Evolutionary conservation across 2,888 invertebrate species (phyloP), one percentile per base, ranked within the genome.

Genomic region (Drosophila limbata): DNA sequence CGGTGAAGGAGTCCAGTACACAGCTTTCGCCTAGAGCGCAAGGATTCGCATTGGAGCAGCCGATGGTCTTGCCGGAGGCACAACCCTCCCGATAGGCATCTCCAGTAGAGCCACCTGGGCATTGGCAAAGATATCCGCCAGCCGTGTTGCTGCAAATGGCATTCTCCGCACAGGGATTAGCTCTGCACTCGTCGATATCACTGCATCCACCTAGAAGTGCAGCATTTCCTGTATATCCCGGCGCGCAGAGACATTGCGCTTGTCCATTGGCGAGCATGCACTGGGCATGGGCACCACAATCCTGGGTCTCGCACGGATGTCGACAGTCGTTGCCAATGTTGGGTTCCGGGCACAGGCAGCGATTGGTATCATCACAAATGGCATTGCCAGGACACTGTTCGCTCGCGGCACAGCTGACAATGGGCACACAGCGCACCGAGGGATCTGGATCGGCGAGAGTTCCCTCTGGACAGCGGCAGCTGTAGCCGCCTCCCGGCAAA

Each of bases 291-390:
- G 96, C 95, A 51, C 96, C 96, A 91, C 98, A 98, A 63, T 95
- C 94, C 39, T 96, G 93, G 28, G 95, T 95, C 93, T 98, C 98
- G 91, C 98, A 98, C 1, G 98, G 98, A 95, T 98, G 98, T 92
- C 97, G 95, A 88, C 98, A 98, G 89, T 97, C 97, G 84, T 97
- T 97, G 82, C 98, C 98, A 81, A 97, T 94, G 91, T 98, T 98
- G 0, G 98, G 98, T 88, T 97, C 97, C 3, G 97, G 98, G 86
- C 98, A 98, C 39, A 97, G 92, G 91, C 98, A 98, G 85, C 96
- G 94, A 67, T 95, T 95, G 74, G 95, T 95, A 8, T 93, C 90
- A 90, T 97, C 96, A 89, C 98, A 98, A 77, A 97, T 93, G 5
- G 97, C 96, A 93, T 98, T 98, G 83, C 98, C 98, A 28, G 97